Conservation (phyloP, 2,113 vertebrate genomes). For the Ptychochromis oligacanthus region DNA sequence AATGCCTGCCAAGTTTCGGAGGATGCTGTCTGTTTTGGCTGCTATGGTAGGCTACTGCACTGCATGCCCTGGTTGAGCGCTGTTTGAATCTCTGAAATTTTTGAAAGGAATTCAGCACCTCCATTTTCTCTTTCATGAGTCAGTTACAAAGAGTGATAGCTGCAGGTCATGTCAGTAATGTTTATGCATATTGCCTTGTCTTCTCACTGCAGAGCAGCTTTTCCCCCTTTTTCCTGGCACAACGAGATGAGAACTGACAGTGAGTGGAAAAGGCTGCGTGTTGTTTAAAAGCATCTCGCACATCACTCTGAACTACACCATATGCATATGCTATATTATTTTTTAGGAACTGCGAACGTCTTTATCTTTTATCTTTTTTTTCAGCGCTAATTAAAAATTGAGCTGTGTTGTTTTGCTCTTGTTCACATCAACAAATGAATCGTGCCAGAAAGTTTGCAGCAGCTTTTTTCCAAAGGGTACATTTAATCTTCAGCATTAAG, state of each 20-base stretch:
- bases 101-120: neutral
- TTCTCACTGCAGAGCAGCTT: neutral
- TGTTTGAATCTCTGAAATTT: conserved; percentile 3
- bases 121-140: neutral
- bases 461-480: neutral
- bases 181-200: neutral
- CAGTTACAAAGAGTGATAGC: conserved; percentile 17
- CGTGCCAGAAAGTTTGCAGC: neutral
- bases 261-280: neutral
- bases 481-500: neutral
- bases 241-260: neutral
- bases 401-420: neutral
- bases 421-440: conserved; percentile 3
- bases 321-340: neutral
- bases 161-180: conserved; percentile 21
- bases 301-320: neutral
- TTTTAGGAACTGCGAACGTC: neutral
- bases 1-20: neutral
- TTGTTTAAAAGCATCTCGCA: neutral
- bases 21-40: neutral
- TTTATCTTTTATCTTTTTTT: neutral
- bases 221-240: neutral
- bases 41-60: neutral
- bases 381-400: neutral
- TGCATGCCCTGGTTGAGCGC: neutral